phyloP scores from a whole-genome alignment of 2,113 vertebrate genomes.

The Nibea coibor region DNA sequence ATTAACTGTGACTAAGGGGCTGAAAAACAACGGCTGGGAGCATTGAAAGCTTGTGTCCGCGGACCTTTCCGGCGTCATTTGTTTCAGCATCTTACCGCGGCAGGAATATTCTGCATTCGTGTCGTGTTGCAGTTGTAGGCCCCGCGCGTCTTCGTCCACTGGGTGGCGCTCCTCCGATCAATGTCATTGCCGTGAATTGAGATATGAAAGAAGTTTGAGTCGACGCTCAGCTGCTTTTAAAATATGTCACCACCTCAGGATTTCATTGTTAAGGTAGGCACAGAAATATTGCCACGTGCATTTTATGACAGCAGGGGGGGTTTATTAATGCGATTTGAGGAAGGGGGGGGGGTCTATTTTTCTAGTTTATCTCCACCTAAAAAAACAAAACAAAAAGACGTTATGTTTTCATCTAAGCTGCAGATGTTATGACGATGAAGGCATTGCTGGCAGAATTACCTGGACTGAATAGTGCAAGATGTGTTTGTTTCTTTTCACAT shows the following conservation, averaged over 20 bases:
- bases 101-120: conserved; percentile 64
- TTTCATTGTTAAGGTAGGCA: conserved; percentile 72
- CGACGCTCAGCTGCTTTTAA: conserved; percentile 42
- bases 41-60: conserved; percentile 80
- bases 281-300: conserved; percentile 21
- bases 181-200: conserved; percentile 95
- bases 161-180: conserved; percentile 97
- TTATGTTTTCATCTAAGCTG: conserved; percentile 14
- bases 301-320: neutral
- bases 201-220: conserved; percentile 71
- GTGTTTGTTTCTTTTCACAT: conserved; percentile 25
- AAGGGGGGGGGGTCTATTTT: neutral
- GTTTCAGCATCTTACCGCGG: conserved; percentile 69
- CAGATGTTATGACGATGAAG: conserved; percentile 27
- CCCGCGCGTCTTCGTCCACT: conserved; percentile 82
- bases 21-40: conserved; percentile 83
- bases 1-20: conserved; percentile 89
- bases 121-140: conserved; percentile 9
- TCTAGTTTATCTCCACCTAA: neutral
- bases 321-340: conserved; percentile 18
- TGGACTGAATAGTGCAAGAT: conserved; percentile 13
- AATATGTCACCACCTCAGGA: conserved; percentile 48
- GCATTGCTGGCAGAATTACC: conserved; percentile 11
- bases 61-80: conserved; percentile 80
- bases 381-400: neutral